Percentiles rank a stretch among this genome's conserved stretches.
These are phyloP conservation scores for Rotaria socialis DNA, from an alignment of 2,888 invertebrate genomes.

Conservation along the genomic window DNA sequence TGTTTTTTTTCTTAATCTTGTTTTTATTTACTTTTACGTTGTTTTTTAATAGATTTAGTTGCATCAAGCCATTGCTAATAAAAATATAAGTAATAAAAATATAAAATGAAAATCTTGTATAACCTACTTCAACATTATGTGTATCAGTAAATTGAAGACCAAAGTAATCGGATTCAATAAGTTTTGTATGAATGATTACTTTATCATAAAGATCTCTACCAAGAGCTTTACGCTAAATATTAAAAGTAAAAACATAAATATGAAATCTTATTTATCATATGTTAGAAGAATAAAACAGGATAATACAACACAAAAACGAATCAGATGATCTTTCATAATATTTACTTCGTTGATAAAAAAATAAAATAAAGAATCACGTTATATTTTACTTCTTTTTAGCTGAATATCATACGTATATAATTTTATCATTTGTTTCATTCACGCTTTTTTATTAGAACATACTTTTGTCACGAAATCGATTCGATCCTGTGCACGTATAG, in stretches of 20 bases:
- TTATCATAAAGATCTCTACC: conserved; percentile 91
- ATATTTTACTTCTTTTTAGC: not conserved
- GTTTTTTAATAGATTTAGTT: conserved; percentile 91
- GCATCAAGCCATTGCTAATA: conserved; percentile 87
- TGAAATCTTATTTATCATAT: too few species aligned
- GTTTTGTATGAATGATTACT: conserved; percentile 90
- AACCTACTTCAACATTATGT: conserved; percentile 77
- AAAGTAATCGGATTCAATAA: conserved; percentile 98
- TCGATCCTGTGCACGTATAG: not conserved
- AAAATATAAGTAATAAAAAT: not conserved
- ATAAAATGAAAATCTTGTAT: not conserved
- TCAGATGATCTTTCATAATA: too few species aligned
- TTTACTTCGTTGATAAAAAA: too few species aligned
- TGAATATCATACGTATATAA: not conserved
- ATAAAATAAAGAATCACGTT: not conserved
- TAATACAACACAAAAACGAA: too few species aligned
- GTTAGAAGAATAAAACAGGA: too few species aligned
- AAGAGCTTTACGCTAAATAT: conserved; percentile 68
- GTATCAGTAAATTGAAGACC: conserved; percentile 94
- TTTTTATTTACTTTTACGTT: conserved; percentile 71
- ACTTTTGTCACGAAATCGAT: not conserved
- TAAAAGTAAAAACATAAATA: too few species aligned
- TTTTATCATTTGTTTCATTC: too few species aligned
- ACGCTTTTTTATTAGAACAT: too few species aligned
- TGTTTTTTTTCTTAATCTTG: not conserved